Percentiles rank a stretch among this genome's conserved stretches.
These are phyloP conservation scores for Lasioglossum villosulum DNA, from an alignment of 2,888 invertebrate species.

Conservation along the genomic window DNA sequence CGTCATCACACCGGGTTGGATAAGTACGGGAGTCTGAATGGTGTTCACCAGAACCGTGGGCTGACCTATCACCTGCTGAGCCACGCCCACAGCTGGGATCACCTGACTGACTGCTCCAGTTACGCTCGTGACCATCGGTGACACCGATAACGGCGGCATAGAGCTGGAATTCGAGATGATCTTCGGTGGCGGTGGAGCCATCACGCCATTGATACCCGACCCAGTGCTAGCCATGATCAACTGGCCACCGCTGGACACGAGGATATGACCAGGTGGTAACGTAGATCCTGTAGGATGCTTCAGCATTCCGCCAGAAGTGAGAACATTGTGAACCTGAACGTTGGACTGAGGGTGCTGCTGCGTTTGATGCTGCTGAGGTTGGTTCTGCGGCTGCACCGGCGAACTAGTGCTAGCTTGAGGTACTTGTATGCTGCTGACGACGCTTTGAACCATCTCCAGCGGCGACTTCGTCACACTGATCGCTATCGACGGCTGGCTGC, in stretches of 20 bases:
- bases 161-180: slow-evolving; percentile 84
- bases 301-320: slow-evolving; percentile 82
- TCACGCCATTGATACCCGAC: slow-evolving; percentile 85
- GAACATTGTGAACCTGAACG: slow-evolving; percentile 80
- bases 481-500: slow-evolving; percentile 77
- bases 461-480: slow-evolving; percentile 87
- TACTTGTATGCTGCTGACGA: slow-evolving; percentile 89
- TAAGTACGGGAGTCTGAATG: slow-evolving; percentile 90
- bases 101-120: slow-evolving; percentile 89
- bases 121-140: slow-evolving; percentile 88
- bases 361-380: slow-evolving; percentile 74
- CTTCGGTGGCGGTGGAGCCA: slow-evolving; percentile 88
- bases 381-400: slow-evolving; percentile 71
- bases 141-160: slow-evolving; percentile 88
- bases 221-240: slow-evolving; percentile 89
- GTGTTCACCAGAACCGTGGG: slow-evolving; percentile 93
- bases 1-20: slow-evolving; percentile 92
- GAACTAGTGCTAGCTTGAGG: slow-evolving; percentile 83
- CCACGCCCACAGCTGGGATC: slow-evolving; percentile 87
- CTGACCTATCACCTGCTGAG: slow-evolving; percentile 90
- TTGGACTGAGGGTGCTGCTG: slow-evolving; percentile 78
- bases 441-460: slow-evolving; percentile 92
- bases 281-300: slow-evolving; percentile 85
- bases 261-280: slow-evolving; percentile 88
- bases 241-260: slow-evolving; percentile 92